A percentile compares a stretch with the other conserved stretches of the same genome.
Conservation (phyloP, 2,113 vertebrate genomes). For the Petrocephalus zakoni region DNA sequence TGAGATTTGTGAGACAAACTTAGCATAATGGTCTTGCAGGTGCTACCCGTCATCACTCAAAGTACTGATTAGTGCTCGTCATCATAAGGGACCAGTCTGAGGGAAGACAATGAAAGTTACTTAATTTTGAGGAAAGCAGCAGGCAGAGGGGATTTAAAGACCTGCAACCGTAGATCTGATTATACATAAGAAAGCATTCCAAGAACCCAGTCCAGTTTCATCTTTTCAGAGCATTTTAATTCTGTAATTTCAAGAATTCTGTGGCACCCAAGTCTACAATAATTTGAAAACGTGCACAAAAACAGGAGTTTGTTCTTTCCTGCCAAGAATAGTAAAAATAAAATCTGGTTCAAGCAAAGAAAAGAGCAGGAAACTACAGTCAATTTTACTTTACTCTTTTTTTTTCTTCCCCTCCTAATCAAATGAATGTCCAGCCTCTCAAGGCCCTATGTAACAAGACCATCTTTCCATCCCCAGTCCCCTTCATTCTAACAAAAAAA, state of each 20-base stretch:
- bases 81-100: background rate
- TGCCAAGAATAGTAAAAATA: constrained; percentile 58
- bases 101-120: background rate
- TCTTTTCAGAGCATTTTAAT: constrained; percentile 69
- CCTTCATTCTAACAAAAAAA: constrained; percentile 59
- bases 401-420: constrained; percentile 44
- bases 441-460: constrained; percentile 48
- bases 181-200: constrained; percentile 24
- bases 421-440: constrained; percentile 47
- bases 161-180: background rate
- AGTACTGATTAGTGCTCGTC: background rate
- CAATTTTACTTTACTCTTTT: constrained; percentile 56
- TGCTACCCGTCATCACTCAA: background rate
- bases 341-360: constrained; percentile 65
- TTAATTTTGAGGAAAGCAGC: background rate
- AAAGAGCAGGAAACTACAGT: constrained; percentile 65
- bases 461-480: constrained; percentile 34
- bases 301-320: constrained; percentile 48
- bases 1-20: background rate
- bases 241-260: constrained; percentile 64
- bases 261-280: constrained; percentile 73
- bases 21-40: background rate
- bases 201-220: constrained; percentile 49
- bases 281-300: constrained; percentile 72
- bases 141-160: background rate